These are phyloP conservation scores for Chascanopsetta lugubris DNA, from an alignment of 2,113 vertebrate genomes.

Conservation along the genomic window DNA sequence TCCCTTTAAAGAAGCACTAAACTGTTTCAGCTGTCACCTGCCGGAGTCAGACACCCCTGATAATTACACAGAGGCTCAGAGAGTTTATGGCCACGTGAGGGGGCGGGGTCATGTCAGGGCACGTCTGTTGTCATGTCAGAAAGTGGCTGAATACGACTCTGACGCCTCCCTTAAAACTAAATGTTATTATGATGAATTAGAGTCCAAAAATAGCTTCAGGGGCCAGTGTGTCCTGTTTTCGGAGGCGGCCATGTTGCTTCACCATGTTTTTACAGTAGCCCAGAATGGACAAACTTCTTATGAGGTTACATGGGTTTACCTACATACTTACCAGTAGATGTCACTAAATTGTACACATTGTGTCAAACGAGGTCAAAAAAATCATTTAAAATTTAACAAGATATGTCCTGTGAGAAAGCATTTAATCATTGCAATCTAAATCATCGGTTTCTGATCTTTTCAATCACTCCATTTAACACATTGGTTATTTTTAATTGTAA, in stretches of 20 bases:
- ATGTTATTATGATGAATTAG: not conserved
- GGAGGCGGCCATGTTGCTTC: too few relatives aligned
- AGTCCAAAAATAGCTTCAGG: too few relatives aligned
- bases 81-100: slow-evolving; percentile 5
- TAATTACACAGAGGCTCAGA: slow-evolving; percentile 48
- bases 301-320: too few relatives aligned
- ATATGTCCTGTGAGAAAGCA: not conserved
- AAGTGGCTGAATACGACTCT: not conserved
- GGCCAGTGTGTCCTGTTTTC: too few relatives aligned
- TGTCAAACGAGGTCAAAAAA: too few relatives aligned
- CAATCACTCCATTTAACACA: slow-evolving; percentile 10
- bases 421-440: too few relatives aligned
- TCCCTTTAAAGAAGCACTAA: slow-evolving; percentile 40
- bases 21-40: slow-evolving; percentile 50
- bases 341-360: too few relatives aligned
- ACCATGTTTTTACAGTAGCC: too few relatives aligned
- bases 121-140: slow-evolving; percentile 8
- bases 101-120: slow-evolving; percentile 11
- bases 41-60: slow-evolving; percentile 15
- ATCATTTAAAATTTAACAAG: too few relatives aligned
- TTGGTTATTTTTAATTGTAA: slow-evolving; percentile 65
- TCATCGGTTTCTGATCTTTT: not conserved
- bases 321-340: too few relatives aligned
- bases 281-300: too few relatives aligned
- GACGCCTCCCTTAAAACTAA: not conserved